phyloP scores from a whole-genome alignment of 2,797 vertebrate genomes.

The Anabacerthia variegaticeps region DNA sequence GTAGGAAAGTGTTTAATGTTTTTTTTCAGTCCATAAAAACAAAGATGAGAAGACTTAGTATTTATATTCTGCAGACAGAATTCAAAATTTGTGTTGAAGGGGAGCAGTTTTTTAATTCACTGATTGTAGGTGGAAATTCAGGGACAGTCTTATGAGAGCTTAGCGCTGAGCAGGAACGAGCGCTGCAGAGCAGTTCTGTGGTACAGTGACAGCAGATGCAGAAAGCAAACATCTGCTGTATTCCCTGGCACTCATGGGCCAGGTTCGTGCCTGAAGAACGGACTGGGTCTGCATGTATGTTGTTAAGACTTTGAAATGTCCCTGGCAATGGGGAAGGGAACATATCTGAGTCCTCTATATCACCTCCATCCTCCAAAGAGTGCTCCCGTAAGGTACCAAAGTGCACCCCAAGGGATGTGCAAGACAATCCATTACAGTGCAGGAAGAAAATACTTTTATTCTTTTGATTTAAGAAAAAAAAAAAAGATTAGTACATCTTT shows the following conservation, averaged over 20 bases:
- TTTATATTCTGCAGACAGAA: conserved; percentile 1
- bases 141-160: background rate
- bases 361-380: background rate
- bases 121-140: background rate
- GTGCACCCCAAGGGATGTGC: background rate
- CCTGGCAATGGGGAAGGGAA: background rate
- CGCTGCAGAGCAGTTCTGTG: background rate
- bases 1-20: background rate
- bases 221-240: background rate
- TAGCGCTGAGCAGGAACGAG: background rate
- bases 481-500: background rate
- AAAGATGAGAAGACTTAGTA: background rate
- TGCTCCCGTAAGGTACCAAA: background rate
- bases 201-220: background rate
- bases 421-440: background rate
- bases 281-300: background rate
- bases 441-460: background rate
- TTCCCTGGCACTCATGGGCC: background rate
- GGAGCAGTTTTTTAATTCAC: background rate
- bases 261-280: background rate
- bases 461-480: background rate
- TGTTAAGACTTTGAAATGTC: background rate
- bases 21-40: background rate
- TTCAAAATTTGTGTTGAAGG: background rate
- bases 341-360: background rate